These are phyloP conservation scores for Mythimna lalbum DNA, from an alignment of 2,888 invertebrate genomes.

Conservation along the genomic window DNA sequence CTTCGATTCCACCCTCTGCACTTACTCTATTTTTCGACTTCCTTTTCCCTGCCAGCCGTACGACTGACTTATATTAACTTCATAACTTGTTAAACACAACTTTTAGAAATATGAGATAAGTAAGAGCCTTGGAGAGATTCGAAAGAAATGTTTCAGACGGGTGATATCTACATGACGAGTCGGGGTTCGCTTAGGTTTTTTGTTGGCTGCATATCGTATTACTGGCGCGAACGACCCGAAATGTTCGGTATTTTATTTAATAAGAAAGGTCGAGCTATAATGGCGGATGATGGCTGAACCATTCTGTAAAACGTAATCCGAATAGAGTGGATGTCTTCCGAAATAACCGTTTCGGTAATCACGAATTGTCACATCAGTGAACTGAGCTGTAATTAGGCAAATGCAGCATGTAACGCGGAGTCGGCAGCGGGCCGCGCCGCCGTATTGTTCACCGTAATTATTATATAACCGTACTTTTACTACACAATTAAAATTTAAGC, in stretches of 20 bases:
- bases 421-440: slow-evolving; percentile 70
- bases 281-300: slow-evolving; percentile 71
- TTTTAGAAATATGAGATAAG: slow-evolving; percentile 85
- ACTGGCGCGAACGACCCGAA: slow-evolving; percentile 58
- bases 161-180: slow-evolving; percentile 72
- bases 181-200: slow-evolving; percentile 72
- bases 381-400: slow-evolving; percentile 87
- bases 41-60: slow-evolving; percentile 79
- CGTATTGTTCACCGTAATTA: slow-evolving; percentile 87
- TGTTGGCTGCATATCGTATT: slow-evolving; percentile 72
- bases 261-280: slow-evolving; percentile 71
- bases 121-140: slow-evolving; percentile 79
- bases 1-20: slow-evolving; percentile 79
- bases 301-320: slow-evolving; percentile 73
- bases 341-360: slow-evolving; percentile 85
- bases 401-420: slow-evolving; percentile 86
- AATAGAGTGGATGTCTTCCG: slow-evolving; percentile 76
- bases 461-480: slow-evolving; percentile 89
- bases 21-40: slow-evolving; percentile 84
- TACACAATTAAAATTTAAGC: slow-evolving; percentile 89
- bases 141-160: slow-evolving; percentile 76
- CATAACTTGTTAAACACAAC: slow-evolving; percentile 86
- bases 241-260: slow-evolving; percentile 76
- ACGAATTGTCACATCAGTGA: slow-evolving; percentile 86
- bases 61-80: slow-evolving; percentile 86